A percentile compares a stretch with the other conserved stretches of the same genome.
phyloP scores from a whole-genome alignment of 2,888 invertebrate species.

The Trissolcus brochymenae region DNA sequence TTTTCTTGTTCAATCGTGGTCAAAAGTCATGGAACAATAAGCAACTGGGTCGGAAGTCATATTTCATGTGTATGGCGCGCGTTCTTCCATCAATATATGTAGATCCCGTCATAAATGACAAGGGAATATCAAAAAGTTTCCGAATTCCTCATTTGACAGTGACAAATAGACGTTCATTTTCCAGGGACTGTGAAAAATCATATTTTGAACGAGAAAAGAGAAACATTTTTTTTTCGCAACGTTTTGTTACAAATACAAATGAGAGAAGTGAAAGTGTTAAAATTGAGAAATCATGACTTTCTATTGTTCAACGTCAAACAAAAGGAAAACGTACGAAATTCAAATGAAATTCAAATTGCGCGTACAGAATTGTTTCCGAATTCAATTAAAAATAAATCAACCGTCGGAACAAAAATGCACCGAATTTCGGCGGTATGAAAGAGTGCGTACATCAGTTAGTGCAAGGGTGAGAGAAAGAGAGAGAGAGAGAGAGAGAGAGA shows the following conservation, averaged over 20 bases:
- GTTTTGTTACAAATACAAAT: constrained; percentile 3
- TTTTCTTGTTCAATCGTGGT: constrained; percentile 43
- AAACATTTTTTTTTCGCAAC: not conserved
- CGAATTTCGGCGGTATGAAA: not conserved
- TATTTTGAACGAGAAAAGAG: not conserved
- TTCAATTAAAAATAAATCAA: not conserved
- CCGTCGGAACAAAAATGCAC: not conserved
- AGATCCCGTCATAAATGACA: constrained; percentile 14
- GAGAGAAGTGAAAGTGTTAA: constrained; percentile 6
- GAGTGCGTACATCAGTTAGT: not conserved
- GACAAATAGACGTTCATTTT: not conserved
- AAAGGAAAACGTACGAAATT: not conserved
- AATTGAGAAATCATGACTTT: constrained; percentile 8
- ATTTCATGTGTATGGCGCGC: constrained; percentile 63
- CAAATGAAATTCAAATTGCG: constrained; percentile 3
- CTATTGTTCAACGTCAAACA: constrained; percentile 9
- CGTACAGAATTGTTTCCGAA: not conserved
- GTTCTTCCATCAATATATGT: constrained; percentile 21
- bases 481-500: not conserved
- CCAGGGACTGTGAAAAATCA: not conserved
- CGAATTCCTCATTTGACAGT: not conserved
- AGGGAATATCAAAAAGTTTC: constrained; percentile 27
- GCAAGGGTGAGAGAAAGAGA: not conserved
- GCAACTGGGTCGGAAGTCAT: constrained; percentile 73
- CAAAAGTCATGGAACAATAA: constrained; percentile 65